A percentile compares a stretch with the other conserved stretches of the same genome.
Conservation (phyloP, 2,797 vertebrate species). For the Gobio occitaniae region DNA sequence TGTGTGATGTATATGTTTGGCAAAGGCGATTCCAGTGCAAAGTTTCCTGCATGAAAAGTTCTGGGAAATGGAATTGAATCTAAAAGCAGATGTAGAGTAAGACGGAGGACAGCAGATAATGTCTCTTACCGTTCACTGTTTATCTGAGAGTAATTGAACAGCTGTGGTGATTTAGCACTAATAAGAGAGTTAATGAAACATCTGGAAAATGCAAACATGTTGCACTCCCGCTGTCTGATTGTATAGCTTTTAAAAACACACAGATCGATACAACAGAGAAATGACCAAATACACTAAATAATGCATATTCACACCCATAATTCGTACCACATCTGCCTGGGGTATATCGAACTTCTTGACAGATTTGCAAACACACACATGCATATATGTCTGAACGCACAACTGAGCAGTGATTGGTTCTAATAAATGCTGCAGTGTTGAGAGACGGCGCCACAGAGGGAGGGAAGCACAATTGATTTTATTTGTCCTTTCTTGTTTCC, state of each 20-base stretch:
- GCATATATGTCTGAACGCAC: background rate
- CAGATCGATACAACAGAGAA: background rate
- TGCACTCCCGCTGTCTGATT: conserved; percentile 2
- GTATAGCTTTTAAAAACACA: background rate
- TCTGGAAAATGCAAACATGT: conserved; percentile 41
- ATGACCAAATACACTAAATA: conserved; percentile 25
- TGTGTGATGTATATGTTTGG: conserved; percentile 39
- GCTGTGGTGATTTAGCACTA: conserved; percentile 27
- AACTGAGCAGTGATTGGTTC: conserved; percentile 24
- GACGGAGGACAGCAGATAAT: background rate
- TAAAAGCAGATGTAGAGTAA: conserved; percentile 6
- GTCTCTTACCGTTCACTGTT: background rate
- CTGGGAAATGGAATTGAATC: background rate
- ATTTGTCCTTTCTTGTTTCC: conserved; percentile 18
- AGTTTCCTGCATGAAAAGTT: conserved; percentile 22
- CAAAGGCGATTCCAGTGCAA: conserved; percentile 17
- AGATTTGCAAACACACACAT: background rate
- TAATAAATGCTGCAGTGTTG: background rate
- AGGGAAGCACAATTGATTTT: background rate
- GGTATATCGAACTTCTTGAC: background rate
- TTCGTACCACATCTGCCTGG: background rate
- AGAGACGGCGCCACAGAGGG: background rate
- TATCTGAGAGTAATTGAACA: conserved; percentile 29
- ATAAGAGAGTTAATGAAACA: conserved; percentile 40
- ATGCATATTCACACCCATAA: conserved; percentile 11